A percentile compares a stretch with the other conserved stretches of the same genome.
phyloP scores from a whole-genome alignment of 2,888 invertebrate genomes.

The Coronaproctus castanopsis region DNA sequence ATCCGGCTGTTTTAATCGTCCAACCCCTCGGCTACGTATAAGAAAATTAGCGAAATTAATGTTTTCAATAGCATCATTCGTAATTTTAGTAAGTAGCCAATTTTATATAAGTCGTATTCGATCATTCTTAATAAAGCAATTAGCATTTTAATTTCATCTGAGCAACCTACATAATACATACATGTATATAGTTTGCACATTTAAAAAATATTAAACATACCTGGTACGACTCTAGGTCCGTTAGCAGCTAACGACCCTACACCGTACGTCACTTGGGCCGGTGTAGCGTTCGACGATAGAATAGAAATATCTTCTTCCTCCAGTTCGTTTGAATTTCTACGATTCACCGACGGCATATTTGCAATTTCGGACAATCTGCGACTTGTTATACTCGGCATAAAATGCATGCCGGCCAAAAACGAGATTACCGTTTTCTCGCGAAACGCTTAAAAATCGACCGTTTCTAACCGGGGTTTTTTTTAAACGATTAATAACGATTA shows the following conservation, averaged over 20 bases:
- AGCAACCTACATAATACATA: too few species aligned
- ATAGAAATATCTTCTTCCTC: constrained; percentile 47
- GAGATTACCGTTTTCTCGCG: not conserved
- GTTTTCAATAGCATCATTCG: too few species aligned
- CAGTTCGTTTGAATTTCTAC: constrained; percentile 25
- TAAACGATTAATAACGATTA: not conserved
- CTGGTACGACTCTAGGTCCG: constrained; percentile 39
- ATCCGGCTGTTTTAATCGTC: too few species aligned
- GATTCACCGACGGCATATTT: constrained; percentile 12
- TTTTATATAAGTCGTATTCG: too few species aligned
- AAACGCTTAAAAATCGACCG: not conserved
- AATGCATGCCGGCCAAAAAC: constrained; percentile 7
- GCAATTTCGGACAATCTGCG: constrained; percentile 15
- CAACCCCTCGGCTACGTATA: too few species aligned
- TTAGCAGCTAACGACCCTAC: constrained; percentile 35
- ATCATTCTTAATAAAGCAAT: too few species aligned
- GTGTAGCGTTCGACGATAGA: constrained; percentile 36
- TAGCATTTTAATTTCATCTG: too few species aligned
- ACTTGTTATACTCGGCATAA: constrained; percentile 14
- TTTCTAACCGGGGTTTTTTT: not conserved
- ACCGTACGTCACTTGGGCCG: constrained; percentile 35
- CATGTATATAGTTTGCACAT: too few species aligned
- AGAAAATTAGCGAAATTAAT: too few species aligned
- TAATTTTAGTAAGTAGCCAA: too few species aligned
- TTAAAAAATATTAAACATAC: too few species aligned